Conservation (phyloP, 2,113 vertebrate genomes). For the Protobothrops mucrosquamatus region DNA sequence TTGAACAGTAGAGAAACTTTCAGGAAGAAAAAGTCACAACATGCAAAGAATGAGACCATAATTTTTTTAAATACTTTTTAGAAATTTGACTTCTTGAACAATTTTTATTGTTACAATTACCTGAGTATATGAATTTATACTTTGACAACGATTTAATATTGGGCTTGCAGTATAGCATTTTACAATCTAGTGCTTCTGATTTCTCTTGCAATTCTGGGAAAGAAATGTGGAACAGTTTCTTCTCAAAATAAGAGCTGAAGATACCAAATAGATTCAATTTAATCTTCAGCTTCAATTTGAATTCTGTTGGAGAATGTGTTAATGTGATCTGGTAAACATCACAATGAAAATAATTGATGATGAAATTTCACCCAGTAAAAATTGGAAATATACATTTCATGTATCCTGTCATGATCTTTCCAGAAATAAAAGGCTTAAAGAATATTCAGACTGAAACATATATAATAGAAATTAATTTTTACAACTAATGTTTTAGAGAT, state of each 20-base stretch:
- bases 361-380: background rate
- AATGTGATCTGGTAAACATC: slow-evolving; percentile 2
- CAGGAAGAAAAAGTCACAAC: background rate
- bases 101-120: slow-evolving; percentile 63
- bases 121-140: slow-evolving; percentile 72
- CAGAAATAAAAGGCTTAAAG: slow-evolving; percentile 46
- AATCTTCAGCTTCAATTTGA: slow-evolving; percentile 21
- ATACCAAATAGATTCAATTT: slow-evolving; percentile 55
- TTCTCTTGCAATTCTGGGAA: slow-evolving; percentile 50
- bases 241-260: slow-evolving; percentile 62
- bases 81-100: slow-evolving; percentile 68
- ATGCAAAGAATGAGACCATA: slow-evolving; percentile 31
- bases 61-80: slow-evolving; percentile 66
- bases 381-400: slow-evolving; percentile 32
- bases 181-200: slow-evolving; percentile 70
- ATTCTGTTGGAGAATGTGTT: slow-evolving; percentile 31
- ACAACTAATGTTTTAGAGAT: slow-evolving; percentile 44
- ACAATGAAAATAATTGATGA: slow-evolving; percentile 15
- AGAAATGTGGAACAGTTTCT: slow-evolving; percentile 38
- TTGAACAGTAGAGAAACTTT: background rate
- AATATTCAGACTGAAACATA: slow-evolving; percentile 37
- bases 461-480: slow-evolving; percentile 44
- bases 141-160: slow-evolving; percentile 64
- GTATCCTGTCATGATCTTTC: slow-evolving; percentile 52
- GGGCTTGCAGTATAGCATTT: slow-evolving; percentile 65